Percentiles rank a stretch among this genome's conserved stretches.
phyloP scores from a whole-genome alignment of 2,113 vertebrate species.

The Crotalus horridus region DNA sequence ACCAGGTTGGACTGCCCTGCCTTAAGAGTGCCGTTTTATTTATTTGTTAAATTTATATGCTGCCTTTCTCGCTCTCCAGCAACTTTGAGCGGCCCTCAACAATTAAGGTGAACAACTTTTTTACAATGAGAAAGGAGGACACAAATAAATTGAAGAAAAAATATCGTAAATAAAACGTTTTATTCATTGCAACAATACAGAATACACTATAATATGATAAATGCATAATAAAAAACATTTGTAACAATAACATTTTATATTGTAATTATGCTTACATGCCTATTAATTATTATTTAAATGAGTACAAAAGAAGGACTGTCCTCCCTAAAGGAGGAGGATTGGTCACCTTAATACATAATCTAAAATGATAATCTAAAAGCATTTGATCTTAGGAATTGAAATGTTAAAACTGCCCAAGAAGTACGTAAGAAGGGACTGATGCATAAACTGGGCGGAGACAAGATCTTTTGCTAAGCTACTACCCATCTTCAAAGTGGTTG shows the following conservation, averaged over 20 bases:
- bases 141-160: too few species aligned
- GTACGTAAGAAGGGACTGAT: neutral
- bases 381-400: neutral
- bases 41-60: neutral
- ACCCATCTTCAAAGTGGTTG: neutral
- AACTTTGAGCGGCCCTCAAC: neutral
- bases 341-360: neutral
- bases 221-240: too few species aligned
- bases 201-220: too few species aligned
- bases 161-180: too few species aligned
- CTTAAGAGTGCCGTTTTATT: neutral
- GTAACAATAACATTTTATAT: too few species aligned
- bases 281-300: too few species aligned
- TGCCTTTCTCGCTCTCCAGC: neutral
- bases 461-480: neutral
- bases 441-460: neutral
- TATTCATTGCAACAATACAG: too few species aligned
- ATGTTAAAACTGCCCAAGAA: neutral
- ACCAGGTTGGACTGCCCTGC: neutral
- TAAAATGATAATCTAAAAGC: neutral
- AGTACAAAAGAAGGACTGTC: too few species aligned
- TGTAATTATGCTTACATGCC: too few species aligned
- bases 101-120: too few species aligned
- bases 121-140: too few species aligned
- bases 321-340: too few species aligned